Evolutionary conservation across 2,888 invertebrate genomes (phyloP), one percentile per base, ranked within the genome.

Genomic region (Perizoma flavofasciatum): DNA sequence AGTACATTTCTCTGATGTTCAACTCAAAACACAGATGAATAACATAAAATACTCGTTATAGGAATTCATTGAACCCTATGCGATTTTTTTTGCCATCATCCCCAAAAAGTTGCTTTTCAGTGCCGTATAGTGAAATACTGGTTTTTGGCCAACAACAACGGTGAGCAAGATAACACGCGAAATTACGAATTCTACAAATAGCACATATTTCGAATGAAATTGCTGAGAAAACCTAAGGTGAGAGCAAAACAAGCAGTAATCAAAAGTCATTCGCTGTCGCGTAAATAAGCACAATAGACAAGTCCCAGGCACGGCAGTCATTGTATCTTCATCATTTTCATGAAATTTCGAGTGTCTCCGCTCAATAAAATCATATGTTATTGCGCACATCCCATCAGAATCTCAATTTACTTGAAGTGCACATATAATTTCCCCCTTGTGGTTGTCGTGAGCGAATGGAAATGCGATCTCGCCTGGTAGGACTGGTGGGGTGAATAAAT

Each of bases 401-500:
- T 73, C 69, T 71, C 74, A 75, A 78, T 78, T 75, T 73, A 69
- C 70, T 73, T 75, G 55, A 69, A 78, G 79, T 73, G 71, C 71
- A 69, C 65, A 59, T 67, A 66, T 69, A 69, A 69, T 73, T 76
- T 75, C 70, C 68, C 73, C 73, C 69, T 71, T 72, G 67, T 64
- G 66, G 57, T 67, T 71, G 70, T 63, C 74, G 74, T 73, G 72
- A 67, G 76, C 70, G 73, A 78, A 80, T 80, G 78, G 83, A 78
- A 80, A 82, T 72, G 78, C 76, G 80, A 79, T 77, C 79, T 72
- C 62, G 48, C 62, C 69, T 68, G 66, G 63, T 78, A 73, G 79
- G 79, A 80, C 83, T 71, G 64, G 63, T 77, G 74, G 83, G 83
- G 83, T 83, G 83, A 81, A 83, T 83, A 83, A 81, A 82, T 83